A percentile compares a stretch with the other conserved stretches of the same genome.
Conservation (phyloP, 2,113 vertebrate species). For the Phyllostomus hastatus region DNA sequence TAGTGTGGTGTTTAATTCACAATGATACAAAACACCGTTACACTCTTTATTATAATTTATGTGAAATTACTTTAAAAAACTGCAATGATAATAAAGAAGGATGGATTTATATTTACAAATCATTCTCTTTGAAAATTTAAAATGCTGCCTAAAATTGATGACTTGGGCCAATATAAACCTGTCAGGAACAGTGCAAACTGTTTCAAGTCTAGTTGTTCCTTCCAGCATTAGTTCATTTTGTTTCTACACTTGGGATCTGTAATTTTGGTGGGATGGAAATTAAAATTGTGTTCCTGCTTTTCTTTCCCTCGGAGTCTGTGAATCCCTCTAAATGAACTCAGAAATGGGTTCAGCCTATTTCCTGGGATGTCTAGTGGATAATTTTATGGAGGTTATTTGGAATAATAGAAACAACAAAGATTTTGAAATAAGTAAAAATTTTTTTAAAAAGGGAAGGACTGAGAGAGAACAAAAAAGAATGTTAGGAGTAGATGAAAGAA, state of each 20-base stretch:
- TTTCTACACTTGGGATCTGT: not conserved
- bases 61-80: not conserved
- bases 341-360: constrained; percentile 77
- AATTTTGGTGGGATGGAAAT: not conserved
- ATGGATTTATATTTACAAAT: not conserved
- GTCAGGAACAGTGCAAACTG: not conserved
- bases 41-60: not conserved
- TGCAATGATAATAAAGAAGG: not conserved
- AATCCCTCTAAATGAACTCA: constrained; percentile 75
- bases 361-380: constrained; percentile 79
- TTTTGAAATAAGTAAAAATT: constrained; percentile 78
- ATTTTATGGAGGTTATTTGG: constrained; percentile 80
- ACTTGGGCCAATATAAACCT: not conserved
- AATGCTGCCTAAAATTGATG: not conserved
- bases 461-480: not conserved
- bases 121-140: not conserved
- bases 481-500: not conserved
- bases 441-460: not conserved
- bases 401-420: constrained; percentile 80
- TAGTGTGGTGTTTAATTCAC: not conserved
- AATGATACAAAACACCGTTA: not conserved
- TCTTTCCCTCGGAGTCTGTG: constrained; percentile 76
- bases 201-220: not conserved
- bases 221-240: not conserved
- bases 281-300: not conserved